Conservation (phyloP, 2,888 invertebrate species). For the Capitulum mitella region DNA sequence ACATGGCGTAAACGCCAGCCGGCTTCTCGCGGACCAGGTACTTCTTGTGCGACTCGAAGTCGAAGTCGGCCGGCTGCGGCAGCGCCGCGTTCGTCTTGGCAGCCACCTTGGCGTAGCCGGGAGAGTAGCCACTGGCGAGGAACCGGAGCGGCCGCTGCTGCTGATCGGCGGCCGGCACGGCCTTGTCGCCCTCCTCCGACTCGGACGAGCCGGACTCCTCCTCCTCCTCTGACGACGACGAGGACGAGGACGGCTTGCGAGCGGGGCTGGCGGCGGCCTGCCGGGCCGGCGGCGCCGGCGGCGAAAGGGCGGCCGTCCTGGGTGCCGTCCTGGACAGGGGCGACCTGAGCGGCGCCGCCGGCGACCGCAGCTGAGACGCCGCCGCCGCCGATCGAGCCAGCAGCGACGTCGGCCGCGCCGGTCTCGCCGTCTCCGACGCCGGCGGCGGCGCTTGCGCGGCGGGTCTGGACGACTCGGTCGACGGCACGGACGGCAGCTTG, state of each 20-base stretch:
- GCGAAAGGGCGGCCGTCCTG: background rate
- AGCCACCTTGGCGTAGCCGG: background rate
- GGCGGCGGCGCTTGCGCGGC: too few species aligned
- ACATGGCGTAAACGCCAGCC: background rate
- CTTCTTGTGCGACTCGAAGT: slow-evolving; percentile 4
- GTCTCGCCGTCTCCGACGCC: too few species aligned
- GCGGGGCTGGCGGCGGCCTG: background rate
- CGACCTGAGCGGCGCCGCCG: background rate
- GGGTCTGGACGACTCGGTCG: too few species aligned
- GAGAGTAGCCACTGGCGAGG: background rate
- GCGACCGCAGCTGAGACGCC: background rate
- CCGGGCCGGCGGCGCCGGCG: background rate
- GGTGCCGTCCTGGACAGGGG: background rate
- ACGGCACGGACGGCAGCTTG: too few species aligned
- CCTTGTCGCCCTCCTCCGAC: background rate
- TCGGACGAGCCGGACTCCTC: background rate
- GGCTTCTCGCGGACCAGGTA: background rate
- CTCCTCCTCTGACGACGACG: background rate
- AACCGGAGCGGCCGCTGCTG: background rate
- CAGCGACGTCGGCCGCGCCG: background rate
- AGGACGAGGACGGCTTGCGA: background rate
- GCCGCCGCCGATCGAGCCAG: background rate
- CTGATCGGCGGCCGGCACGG: background rate
- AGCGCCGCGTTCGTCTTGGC: background rate
- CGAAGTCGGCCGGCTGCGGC: background rate